Conservation (phyloP, 2,113 vertebrate species). For the Notiomystis cincta region DNA sequence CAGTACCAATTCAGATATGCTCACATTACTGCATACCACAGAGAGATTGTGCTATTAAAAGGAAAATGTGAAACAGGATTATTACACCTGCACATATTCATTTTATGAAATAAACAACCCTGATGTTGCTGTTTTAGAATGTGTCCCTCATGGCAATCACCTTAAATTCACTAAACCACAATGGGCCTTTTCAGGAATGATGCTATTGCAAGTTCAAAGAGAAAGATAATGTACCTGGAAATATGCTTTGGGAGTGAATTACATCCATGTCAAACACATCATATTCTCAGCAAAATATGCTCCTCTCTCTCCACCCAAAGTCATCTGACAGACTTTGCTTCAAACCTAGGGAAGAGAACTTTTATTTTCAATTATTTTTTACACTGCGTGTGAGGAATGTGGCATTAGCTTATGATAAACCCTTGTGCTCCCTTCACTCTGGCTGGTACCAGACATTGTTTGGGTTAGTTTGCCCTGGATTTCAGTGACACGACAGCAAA, state of each 20-base stretch:
- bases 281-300: not conserved
- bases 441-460: not conserved
- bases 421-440: not conserved
- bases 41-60: not conserved
- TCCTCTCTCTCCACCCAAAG: not conserved
- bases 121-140: not conserved
- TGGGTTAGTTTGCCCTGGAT: not conserved
- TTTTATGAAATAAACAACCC: not conserved
- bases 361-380: not conserved
- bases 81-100: not conserved
- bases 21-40: fast-evolving
- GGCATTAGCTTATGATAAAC: not conserved
- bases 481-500: not conserved
- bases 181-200: not conserved
- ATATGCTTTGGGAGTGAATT: not conserved
- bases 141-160: not conserved
- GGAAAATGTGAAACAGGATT: not conserved
- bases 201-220: not conserved
- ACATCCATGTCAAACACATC: not conserved
- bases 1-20: not conserved
- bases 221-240: not conserved
- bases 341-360: not conserved
- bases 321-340: not conserved
- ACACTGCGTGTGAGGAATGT: not conserved
- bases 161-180: not conserved